Conservation (phyloP, 2,888 invertebrate species). For the Hypselothyrea guttata region DNA sequence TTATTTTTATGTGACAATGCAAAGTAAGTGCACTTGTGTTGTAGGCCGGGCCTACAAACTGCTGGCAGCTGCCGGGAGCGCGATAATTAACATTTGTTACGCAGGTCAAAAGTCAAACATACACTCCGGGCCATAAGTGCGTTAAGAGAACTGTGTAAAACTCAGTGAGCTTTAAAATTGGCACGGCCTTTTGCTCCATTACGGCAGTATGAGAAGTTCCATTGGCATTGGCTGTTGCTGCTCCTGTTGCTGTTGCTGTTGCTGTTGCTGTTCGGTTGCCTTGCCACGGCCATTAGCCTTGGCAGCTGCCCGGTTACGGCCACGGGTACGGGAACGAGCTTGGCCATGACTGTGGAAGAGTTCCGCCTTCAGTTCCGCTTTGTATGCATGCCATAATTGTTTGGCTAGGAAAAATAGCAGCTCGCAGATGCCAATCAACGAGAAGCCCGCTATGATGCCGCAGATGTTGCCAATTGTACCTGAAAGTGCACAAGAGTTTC, state of each 20-base stretch:
- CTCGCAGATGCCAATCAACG: conserved; percentile 85
- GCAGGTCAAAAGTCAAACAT: conserved; percentile 45
- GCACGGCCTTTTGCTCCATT: conserved; percentile 62
- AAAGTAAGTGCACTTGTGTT: conserved; percentile 73
- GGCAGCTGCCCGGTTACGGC: conserved; percentile 15
- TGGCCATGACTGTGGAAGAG: conserved; percentile 29
- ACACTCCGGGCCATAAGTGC: conserved; percentile 26
- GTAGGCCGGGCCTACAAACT: conserved; percentile 49
- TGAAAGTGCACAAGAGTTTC: conserved; percentile 70
- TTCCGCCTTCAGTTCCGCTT: conserved; percentile 59
- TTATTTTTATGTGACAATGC: conserved; percentile 72
- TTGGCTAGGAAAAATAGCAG: conserved; percentile 84
- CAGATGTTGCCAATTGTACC: conserved; percentile 87
- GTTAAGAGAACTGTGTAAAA: conserved; percentile 56
- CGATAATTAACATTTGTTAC: conserved; percentile 62
- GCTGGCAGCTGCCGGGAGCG: conserved; percentile 51
- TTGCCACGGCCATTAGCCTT: conserved; percentile 55
- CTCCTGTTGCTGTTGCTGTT: conserved; percentile 8
- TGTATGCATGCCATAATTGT: conserved; percentile 79
- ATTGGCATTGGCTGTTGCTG: conserved; percentile 36
- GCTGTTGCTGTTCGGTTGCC: conserved; percentile 40
- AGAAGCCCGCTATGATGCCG: conserved; percentile 86
- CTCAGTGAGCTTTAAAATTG: conserved; percentile 76
- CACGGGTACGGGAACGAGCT: conserved; percentile 2
- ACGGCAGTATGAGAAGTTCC: conserved; percentile 74